Base-by-base conservation (phyloP, 1,140 invertebrate species). In the Sminthurides bifidus region DNA sequence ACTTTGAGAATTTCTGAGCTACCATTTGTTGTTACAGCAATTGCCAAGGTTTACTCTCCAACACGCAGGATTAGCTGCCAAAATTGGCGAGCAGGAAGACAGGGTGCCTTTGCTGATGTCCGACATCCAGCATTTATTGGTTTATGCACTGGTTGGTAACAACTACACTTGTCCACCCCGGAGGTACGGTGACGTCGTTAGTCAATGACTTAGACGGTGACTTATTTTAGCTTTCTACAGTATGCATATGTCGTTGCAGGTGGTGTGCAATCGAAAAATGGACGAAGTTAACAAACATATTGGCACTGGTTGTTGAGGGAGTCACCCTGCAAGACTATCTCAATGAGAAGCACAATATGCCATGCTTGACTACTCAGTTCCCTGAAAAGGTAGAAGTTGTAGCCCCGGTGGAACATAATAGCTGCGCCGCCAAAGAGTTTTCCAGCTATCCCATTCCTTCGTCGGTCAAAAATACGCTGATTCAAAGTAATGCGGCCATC, bases 221-320 rank as follows among this genome's bases (percentile, higher is more conserved):
- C n/a, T n/a, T n/a, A n/a, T n/a, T n/a, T n/a, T n/a, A n/a, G n/a
- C n/a, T n/a, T n/a, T n/a, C n/a, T n/a, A n/a, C n/a, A 30, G 23
- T 46, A 59, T 24, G 31, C 61, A 54, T 38, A 33, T 54, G 52
- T 44, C 56, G 50, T 58, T 68, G 24, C 60, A 76, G 87, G 60
- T 93, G 89, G 89, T 91, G 87, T 74, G 70, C 74, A 17, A 69
- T 91, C 15, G 80, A 88, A 46, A 85, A 85, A 69, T 78, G 76
- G 59, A 77, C 76, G 48, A 79, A 75, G 65, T 72, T 92, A 15
- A 70, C 74, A 17, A 81, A 84, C 65, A 82, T 82, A 17, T 76
- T 83, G 3, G 77, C 87, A 21, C 66, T 92, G 6, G 76, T 91
- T 8, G 60, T 92, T 21, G 85, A 92, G 73, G 84, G 83, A 33